phyloP scores from a whole-genome alignment of 2,113 vertebrate genomes.

The Hemibagrus wyckioides region DNA sequence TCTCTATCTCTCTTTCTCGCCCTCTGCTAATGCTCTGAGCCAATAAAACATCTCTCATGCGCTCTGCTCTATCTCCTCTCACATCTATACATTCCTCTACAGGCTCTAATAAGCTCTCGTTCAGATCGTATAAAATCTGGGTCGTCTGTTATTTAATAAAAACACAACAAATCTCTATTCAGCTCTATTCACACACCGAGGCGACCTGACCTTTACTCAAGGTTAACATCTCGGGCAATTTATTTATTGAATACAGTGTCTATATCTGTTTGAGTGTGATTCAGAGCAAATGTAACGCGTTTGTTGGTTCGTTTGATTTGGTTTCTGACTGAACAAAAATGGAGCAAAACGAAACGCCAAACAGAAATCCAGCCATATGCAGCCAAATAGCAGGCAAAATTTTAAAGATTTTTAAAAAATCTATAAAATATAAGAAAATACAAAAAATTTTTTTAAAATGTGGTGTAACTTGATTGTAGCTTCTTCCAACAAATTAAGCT shows the following conservation, averaged over 20 bases:
- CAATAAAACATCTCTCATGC: constrained; percentile 53
- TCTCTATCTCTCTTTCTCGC: constrained; percentile 33
- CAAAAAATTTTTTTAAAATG: no score
- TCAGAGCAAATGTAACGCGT: not conserved
- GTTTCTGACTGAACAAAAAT: not conserved
- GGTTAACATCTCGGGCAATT: not conserved
- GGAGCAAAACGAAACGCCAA: not conserved
- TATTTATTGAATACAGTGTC: not conserved
- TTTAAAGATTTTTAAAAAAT: no score
- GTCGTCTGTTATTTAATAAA: not conserved
- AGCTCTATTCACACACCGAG: not conserved
- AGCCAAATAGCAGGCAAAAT: no score
- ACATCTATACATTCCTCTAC: not conserved
- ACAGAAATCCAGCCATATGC: not conserved
- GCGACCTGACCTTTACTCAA: not conserved
- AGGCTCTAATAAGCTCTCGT: not conserved
- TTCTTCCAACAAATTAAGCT: not conserved
- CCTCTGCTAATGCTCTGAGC: constrained; percentile 48
- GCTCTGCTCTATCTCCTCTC: constrained; percentile 32
- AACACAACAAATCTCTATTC: not conserved
- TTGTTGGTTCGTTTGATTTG: not conserved
- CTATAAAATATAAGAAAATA: no score
- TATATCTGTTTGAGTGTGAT: not conserved
- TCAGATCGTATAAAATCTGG: not conserved
- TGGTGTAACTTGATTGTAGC: no score